Percentiles rank a stretch among this genome's conserved stretches.
Evolutionary conservation across 2,888 invertebrate genomes (phyloP).

Genomic region (Antitype chi): DNA sequence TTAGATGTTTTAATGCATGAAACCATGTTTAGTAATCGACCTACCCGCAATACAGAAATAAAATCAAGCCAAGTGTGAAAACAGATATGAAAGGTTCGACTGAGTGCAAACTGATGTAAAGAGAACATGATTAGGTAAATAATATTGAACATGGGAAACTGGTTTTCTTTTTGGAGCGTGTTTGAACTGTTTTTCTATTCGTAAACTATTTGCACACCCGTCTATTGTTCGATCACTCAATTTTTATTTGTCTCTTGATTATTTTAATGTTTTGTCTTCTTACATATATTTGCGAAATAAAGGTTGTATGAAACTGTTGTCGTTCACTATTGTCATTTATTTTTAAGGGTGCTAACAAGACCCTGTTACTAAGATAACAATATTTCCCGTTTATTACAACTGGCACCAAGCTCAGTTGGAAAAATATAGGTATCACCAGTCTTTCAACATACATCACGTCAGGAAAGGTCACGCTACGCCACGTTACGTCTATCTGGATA

Average conservation of each 20-base stretch:
- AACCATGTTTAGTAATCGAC: conserved; percentile 17
- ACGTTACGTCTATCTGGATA: not conserved
- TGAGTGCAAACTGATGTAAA: conserved; percentile 13
- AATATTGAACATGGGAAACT: conserved; percentile 6
- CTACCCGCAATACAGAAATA: conserved; percentile 9
- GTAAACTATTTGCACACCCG: too few relatives aligned
- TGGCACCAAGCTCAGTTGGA: not conserved
- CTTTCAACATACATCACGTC: not conserved
- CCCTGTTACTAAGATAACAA: not conserved
- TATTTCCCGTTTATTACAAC: not conserved
- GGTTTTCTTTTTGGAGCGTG: too few relatives aligned
- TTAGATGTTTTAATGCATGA: conserved; percentile 4
- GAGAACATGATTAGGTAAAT: conserved; percentile 15
- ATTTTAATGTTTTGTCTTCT: too few relatives aligned
- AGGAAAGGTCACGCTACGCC: too few relatives aligned
- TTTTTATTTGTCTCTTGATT: too few relatives aligned
- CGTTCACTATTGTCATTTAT: conserved; percentile 1
- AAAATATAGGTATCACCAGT: not conserved
- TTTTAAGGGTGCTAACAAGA: not conserved
- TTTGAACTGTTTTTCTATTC: too few relatives aligned
- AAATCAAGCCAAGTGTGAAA: conserved; percentile 42
- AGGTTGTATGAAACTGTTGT: not conserved
- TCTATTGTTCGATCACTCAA: too few relatives aligned
- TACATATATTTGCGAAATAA: too few relatives aligned
- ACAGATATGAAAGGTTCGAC: conserved; percentile 39